phyloP scores from a whole-genome alignment of 2,888 invertebrate species.

The Torymus tubicola region DNA sequence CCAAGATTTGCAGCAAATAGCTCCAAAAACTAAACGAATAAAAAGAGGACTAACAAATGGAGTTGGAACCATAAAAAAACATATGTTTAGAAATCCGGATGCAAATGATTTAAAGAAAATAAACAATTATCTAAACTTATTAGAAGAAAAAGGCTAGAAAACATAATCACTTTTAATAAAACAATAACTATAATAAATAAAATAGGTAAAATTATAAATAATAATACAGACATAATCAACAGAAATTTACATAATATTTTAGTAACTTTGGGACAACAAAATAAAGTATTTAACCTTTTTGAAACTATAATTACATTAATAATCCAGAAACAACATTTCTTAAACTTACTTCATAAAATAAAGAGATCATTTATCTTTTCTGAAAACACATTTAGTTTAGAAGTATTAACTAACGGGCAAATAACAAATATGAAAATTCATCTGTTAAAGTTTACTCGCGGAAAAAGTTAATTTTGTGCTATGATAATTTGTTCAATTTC shows the following conservation, averaged over 20 bases:
- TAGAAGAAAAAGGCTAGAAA: not conserved
- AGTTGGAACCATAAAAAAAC: not conserved
- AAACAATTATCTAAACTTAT: not conserved
- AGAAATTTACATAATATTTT: slow-evolving; percentile 2
- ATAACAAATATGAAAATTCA: not conserved
- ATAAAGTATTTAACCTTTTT: not conserved
- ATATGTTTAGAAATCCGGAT: not conserved
- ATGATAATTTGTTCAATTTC: slow-evolving; percentile 7
- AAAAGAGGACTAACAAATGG: slow-evolving; percentile 2
- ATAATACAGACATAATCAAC: not conserved
- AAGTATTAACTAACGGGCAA: slow-evolving; percentile 29
- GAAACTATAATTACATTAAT: slow-evolving; percentile 7
- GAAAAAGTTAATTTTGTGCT: not conserved
- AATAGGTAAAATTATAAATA: slow-evolving; percentile 1
- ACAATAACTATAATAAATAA: not conserved
- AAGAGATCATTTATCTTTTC: too few species aligned
- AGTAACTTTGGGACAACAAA: not conserved
- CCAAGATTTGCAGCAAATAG: not conserved
- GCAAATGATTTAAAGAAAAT: not conserved
- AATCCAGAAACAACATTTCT: not conserved
- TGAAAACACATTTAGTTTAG: slow-evolving; percentile 53
- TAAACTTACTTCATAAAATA: too few species aligned
- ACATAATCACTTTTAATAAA: not conserved
- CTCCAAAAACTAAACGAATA: not conserved
- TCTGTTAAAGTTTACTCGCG: slow-evolving; percentile 23